Conservation (phyloP, 53 echinoderm and acorn worm species). For the Holothuria leucospilota region DNA sequence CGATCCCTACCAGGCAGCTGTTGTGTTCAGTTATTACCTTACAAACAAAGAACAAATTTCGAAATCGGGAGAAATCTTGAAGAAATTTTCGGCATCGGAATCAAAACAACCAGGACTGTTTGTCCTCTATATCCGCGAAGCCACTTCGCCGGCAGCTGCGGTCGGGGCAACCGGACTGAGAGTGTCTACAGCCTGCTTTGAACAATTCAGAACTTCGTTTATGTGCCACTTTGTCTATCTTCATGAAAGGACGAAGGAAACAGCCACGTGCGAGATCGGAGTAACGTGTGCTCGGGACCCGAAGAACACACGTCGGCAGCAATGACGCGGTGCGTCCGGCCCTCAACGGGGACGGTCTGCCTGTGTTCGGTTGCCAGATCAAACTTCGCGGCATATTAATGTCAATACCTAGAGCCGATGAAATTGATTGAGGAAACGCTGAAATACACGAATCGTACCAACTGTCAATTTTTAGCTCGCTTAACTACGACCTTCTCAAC, state of each 20-base stretch:
- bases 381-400: conserved; percentile 27
- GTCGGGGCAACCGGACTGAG: conserved; percentile 52
- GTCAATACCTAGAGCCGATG: conserved; percentile 43
- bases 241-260: conserved; percentile 56
- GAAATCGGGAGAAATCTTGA: conserved; percentile 15
- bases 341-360: conserved; percentile 45
- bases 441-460: conserved; percentile 31
- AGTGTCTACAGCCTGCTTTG: conserved; percentile 51
- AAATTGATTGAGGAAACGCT: conserved; percentile 50
- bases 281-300: conserved; percentile 50
- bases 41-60: conserved; percentile 34
- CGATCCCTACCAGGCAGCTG: conserved; percentile 74
- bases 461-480: conserved; percentile 31
- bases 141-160: conserved; percentile 61
- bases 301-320: conserved; percentile 31
- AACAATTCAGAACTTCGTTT: conserved; percentile 62
- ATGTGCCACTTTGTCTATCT: conserved; percentile 76
- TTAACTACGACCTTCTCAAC: conserved; percentile 4
- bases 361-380: conserved; percentile 33
- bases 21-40: conserved; percentile 70
- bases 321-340: conserved; percentile 49
- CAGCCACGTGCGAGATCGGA: conserved; percentile 61
- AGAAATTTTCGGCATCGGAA: conserved; percentile 21
- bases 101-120: conserved; percentile 55
- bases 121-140: conserved; percentile 32